phyloP scores from a whole-genome alignment of 53 echinoderm and acorn worm species.

The Patiria pectinifera region DNA sequence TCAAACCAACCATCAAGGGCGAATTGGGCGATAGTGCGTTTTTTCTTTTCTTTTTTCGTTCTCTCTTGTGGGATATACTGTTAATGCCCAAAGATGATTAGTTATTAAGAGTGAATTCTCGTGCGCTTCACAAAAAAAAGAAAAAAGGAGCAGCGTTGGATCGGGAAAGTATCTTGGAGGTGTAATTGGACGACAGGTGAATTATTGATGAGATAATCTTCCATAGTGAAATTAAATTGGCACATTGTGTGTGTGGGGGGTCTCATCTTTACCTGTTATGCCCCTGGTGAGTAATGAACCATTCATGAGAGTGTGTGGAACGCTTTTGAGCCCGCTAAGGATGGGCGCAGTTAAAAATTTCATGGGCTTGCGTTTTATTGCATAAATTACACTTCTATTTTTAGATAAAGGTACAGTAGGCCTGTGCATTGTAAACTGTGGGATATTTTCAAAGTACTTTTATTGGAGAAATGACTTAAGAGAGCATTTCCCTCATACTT shows the following conservation, averaged over 20 bases:
- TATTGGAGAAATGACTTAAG: too few relatives aligned
- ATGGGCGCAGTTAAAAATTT: background rate
- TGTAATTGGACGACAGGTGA: background rate
- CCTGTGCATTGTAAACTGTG: too few relatives aligned
- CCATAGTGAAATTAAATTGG: constrained; percentile 14
- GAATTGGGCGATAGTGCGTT: background rate
- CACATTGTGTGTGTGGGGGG: background rate
- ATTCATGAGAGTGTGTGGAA: background rate
- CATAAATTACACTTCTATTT: too few relatives aligned
- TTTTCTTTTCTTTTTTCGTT: background rate
- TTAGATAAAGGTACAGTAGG: too few relatives aligned
- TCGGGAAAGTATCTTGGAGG: constrained; percentile 37
- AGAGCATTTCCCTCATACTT: too few relatives aligned
- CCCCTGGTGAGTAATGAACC: background rate
- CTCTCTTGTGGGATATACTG: too few relatives aligned
- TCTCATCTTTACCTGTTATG: background rate
- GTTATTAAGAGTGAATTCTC: background rate
- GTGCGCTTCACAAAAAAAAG: background rate
- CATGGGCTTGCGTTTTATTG: background rate
- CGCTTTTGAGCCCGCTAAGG: background rate
- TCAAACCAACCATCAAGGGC: constrained; percentile 19
- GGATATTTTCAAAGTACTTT: too few relatives aligned
- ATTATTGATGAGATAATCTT: constrained; percentile 46
- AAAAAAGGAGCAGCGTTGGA: background rate
- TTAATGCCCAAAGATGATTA: background rate